Conservation (phyloP, 2,113 vertebrate species). For the Cinclus mexicanus region DNA sequence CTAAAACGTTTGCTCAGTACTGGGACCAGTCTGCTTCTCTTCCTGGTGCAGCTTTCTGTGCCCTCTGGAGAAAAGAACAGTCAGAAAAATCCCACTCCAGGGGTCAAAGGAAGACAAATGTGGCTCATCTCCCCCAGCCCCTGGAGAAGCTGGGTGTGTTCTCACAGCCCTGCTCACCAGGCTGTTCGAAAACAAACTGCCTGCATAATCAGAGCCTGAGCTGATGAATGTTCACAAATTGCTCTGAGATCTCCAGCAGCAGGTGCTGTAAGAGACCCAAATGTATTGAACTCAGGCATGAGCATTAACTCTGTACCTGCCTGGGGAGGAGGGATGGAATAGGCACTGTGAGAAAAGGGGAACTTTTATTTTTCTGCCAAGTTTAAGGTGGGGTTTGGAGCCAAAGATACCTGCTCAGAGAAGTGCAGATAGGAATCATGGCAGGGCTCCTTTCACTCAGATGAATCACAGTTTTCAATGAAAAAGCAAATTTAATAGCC, state of each 20-base stretch:
- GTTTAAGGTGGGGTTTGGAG: not conserved
- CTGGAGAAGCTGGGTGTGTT: not conserved
- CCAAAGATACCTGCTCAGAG: not conserved
- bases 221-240: not conserved
- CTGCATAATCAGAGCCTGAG: not conserved
- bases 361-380: not conserved
- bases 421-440: not conserved
- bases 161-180: not conserved
- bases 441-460: not conserved
- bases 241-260: conserved; percentile 1
- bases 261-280: not conserved
- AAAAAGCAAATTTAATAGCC: not conserved
- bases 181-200: not conserved
- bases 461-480: not conserved
- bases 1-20: not conserved
- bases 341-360: not conserved
- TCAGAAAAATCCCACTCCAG: not conserved
- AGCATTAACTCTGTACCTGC: not conserved
- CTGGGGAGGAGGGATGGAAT: not conserved
- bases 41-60: not conserved
- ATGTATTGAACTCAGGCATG: not conserved
- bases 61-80: not conserved
- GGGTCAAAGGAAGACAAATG: not conserved
- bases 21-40: not conserved
- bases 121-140: not conserved